Percentiles rank a stretch among this genome's conserved stretches.
Conservation (phyloP, 2,797 vertebrate species). For the Anguilla pacifica region DNA sequence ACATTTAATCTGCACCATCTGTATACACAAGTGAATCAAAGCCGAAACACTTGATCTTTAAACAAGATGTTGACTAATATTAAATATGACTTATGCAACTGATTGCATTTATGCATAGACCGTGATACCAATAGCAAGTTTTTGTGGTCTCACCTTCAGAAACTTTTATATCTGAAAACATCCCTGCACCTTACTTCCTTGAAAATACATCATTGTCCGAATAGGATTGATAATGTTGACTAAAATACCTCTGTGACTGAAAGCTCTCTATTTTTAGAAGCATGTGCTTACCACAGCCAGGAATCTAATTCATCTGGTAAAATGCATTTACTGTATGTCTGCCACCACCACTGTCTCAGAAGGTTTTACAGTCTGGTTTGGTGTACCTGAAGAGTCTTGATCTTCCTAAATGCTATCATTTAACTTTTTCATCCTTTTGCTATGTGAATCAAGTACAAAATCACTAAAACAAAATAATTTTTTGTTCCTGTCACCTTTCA, state of each 20-base stretch:
- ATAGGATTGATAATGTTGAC: conserved; percentile 72
- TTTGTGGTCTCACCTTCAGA: neutral
- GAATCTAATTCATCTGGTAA: conserved; percentile 50
- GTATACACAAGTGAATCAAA: neutral
- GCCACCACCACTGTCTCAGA: conserved; percentile 35
- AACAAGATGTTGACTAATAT: neutral
- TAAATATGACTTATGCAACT: neutral
- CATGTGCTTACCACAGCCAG: conserved; percentile 61
- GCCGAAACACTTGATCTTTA: neutral
- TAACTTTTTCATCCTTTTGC: neutral
- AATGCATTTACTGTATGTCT: conserved; percentile 16
- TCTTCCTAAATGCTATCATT: neutral
- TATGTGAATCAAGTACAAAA: neutral
- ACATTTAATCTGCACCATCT: neutral
- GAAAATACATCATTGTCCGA: conserved; percentile 60
- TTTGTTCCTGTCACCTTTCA: conserved; percentile 40
- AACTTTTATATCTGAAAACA: conserved; percentile 1
- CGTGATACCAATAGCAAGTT: neutral
- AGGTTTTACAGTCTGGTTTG: conserved; percentile 40
- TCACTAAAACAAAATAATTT: conserved; percentile 21
- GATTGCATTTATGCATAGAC: neutral
- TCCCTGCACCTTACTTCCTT: neutral
- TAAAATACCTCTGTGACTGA: conserved; percentile 73
- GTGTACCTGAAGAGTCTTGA: neutral
- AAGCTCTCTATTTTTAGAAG: conserved; percentile 72